phyloP scores from a whole-genome alignment of 2,797 vertebrate genomes.

The Dendrocincla fuliginosa region DNA sequence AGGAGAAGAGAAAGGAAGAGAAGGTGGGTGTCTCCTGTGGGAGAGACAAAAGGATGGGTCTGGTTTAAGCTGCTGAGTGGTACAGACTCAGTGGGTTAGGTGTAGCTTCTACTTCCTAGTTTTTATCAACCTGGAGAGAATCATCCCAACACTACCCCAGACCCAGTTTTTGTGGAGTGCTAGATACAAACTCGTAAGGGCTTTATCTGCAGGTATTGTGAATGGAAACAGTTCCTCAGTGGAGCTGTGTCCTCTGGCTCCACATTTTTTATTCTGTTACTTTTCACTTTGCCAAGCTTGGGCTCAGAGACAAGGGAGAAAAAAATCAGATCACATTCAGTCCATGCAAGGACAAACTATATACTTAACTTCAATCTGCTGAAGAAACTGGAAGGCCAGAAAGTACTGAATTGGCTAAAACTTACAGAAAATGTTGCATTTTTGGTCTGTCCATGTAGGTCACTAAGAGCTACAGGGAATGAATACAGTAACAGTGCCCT shows the following conservation, averaged over 20 bases:
- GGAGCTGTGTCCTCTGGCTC: background rate
- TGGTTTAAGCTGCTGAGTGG: background rate
- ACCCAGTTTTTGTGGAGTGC: background rate
- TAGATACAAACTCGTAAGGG: background rate
- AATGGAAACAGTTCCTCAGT: background rate
- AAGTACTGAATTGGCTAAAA: background rate
- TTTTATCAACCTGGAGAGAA: background rate
- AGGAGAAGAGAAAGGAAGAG: constrained; percentile 90
- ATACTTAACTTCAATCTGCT: background rate
- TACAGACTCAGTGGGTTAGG: background rate
- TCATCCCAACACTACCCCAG: background rate
- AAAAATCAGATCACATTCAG: background rate
- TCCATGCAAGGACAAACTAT: background rate
- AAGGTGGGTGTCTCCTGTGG: constrained; percentile 77
- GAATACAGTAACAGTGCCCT: background rate
- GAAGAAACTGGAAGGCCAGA: background rate
- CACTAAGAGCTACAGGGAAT: background rate
- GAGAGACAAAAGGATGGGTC: background rate
- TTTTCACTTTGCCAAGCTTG: background rate
- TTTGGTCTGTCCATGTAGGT: background rate
- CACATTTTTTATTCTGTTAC: background rate
- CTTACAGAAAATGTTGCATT: background rate
- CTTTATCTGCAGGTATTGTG: background rate
- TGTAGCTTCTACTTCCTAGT: background rate
- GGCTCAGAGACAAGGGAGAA: background rate